phyloP scores from a whole-genome alignment of 1,140 invertebrate species.

The Batillaria attramentaria region DNA sequence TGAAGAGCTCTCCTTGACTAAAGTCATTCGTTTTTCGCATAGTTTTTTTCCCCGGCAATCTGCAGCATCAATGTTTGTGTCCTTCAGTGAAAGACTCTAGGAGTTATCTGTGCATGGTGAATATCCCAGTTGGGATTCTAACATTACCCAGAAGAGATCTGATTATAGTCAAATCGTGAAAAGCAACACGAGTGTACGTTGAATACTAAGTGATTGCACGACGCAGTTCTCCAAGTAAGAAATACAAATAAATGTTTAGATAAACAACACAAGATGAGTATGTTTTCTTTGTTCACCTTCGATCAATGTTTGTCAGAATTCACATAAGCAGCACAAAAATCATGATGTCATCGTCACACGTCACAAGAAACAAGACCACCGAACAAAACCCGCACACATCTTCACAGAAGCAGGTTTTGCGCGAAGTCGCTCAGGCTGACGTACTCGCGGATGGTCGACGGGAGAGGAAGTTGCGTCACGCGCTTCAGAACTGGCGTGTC shows the following conservation, averaged over 20 bases:
- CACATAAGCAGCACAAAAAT: background rate
- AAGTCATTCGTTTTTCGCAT: too few relatives aligned
- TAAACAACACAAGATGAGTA: background rate
- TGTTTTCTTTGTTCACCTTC: background rate
- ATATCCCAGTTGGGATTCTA: too few relatives aligned
- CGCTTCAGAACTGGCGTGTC: slow-evolving; percentile 56
- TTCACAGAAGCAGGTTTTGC: background rate
- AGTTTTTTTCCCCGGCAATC: too few relatives aligned
- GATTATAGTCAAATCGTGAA: too few relatives aligned
- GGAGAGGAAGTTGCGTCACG: slow-evolving; percentile 51
- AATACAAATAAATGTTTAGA: background rate
- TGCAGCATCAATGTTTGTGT: too few relatives aligned
- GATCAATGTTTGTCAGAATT: background rate
- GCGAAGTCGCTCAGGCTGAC: slow-evolving; percentile 53
- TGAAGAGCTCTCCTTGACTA: too few relatives aligned
- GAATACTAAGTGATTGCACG: too few relatives aligned
- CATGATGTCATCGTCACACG: background rate
- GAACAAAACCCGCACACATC: background rate
- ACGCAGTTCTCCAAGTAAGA: background rate
- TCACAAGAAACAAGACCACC: background rate
- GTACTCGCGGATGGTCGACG: slow-evolving; percentile 48
- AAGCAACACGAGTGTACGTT: too few relatives aligned
- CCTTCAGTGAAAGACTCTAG: too few relatives aligned
- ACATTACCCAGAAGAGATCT: too few relatives aligned
- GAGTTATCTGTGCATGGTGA: too few relatives aligned